Evolutionary conservation across 2,888 invertebrate species (phyloP), one percentile per base, ranked within the genome.

Genomic region (Cephus sareptanus): DNA sequence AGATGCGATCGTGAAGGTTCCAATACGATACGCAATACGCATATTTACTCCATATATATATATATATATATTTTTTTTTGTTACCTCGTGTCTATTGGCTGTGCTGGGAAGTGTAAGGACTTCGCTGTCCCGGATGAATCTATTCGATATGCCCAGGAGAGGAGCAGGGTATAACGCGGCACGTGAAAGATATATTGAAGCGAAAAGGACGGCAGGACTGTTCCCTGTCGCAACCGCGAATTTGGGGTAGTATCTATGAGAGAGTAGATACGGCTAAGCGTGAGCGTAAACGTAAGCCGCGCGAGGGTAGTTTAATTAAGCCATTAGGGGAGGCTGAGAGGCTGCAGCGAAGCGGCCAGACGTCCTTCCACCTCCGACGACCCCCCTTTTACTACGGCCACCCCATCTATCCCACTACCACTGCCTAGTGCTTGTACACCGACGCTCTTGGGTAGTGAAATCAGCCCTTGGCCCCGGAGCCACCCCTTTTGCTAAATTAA

Each of bases 241-340:
- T 23, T 9, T 23, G 56, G 23, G 23, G 56, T 56, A 56, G 23
- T 56, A 56, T 56, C 56, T 56, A 56, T 56, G 56, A 56, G 56
- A 56, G 56, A 56, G 56, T 23, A 56, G 23, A 56, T 56, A 56
- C 9, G 56, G 9, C 56, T 56, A 56, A 23, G 56, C 56, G 56
- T 56, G 56, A 56, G 75, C 76, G 79, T 77, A 80, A 80, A 77
- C 81, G 81, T 77, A 80, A 83, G 81, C 82, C 84, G 83, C 83
- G 83, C 81, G 85, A 90, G 90, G 90, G 91, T 91, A 86, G 89
- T 90, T 91, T 91, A 91, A 91, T 91, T 91, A 91, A 91, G 91
- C 89, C 90, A 91, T 91, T 91, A 90, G 88, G 87, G 89, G 89
- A 87, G 87, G 87, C 88, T 90, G 89, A 89, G 89, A 89, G 89